Base-by-base conservation (phyloP, 2,113 vertebrate species). In the Amphilophus citrinellus region DNA sequence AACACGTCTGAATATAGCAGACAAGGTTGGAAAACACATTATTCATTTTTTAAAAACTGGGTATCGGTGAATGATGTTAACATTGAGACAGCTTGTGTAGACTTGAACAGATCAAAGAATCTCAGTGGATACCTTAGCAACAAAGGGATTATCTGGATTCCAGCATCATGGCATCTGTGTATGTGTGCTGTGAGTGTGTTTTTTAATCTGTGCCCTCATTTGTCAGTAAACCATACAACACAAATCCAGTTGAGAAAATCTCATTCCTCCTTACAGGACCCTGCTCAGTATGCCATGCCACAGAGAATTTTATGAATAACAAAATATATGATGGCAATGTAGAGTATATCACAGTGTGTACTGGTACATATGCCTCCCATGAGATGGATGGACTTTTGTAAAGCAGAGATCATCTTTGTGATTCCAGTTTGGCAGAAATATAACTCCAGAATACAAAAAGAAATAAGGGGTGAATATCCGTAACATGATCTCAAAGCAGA, bases 91-190 rank as follows among this genome's bases (percentile, higher is more conserved):
- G 61, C 78, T 73, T 42, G n/a, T 77, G 22, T 11, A 39, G 79
- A 85, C 50, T 60, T 80, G 44, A 81, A 32, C 30, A 77, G 47
- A 88, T 86, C 68, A 80, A 82, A 80, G 60, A 85, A 68, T 85
- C 66, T 77, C 53, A 65, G 61, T 76, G 79, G 63, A 88, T 87
- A 77, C 76, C 61, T 83, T 50, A 76, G 83, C 61, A 87, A 62
- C 68, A 59, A 59, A 14, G 56, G 79, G 91, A 92, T 93, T 88
- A 92, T 90, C 79, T 35, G 7, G 30, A 92, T 90, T 53, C 17
- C 73, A 63, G 57, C 57, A 88, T 88, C 76, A 30, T 32, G 11
- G 24, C 60, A 73, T 80, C 68, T 85, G 78, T 84, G 61, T 85
- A 44, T 47, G 62, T 59, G 39, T 50, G 56, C 37, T 3, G 59